phyloP scores from a whole-genome alignment of 2,888 invertebrate genomes.

The Notodonta dromedarius region DNA sequence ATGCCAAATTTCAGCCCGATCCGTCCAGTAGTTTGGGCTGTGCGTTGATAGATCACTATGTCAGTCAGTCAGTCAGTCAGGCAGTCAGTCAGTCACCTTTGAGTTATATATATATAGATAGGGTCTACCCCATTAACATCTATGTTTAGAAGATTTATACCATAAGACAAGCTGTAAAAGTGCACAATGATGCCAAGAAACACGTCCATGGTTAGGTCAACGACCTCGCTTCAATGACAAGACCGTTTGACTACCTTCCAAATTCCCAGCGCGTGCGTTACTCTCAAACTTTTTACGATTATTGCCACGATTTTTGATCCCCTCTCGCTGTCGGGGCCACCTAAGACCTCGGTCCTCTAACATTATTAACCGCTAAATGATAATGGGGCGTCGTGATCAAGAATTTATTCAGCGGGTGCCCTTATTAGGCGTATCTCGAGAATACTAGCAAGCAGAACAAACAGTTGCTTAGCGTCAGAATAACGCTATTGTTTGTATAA shows the following conservation, averaged over 20 bases:
- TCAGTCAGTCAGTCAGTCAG: no score
- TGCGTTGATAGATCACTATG: no score
- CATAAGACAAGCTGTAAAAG: neutral
- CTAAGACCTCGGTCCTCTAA: constrained; percentile 63
- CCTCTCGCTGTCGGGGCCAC: constrained; percentile 60
- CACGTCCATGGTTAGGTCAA: constrained; percentile 41
- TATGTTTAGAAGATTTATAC: no score
- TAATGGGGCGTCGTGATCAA: constrained; percentile 68
- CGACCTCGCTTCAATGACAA: constrained; percentile 59
- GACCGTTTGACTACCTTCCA: constrained; percentile 66
- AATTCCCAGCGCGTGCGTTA: constrained; percentile 74
- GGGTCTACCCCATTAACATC: no score
- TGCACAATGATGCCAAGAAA: constrained; percentile 42
- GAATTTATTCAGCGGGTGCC: constrained; percentile 58
- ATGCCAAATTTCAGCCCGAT: no score
- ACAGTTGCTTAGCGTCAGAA: constrained; percentile 37
- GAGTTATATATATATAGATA: no score
- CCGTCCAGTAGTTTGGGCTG: no score
- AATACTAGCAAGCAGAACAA: constrained; percentile 30
- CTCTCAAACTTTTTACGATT: constrained; percentile 79
- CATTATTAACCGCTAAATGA: constrained; percentile 78
- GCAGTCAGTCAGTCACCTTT: no score
- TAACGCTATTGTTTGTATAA: constrained; percentile 39
- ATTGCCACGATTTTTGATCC: constrained; percentile 77
- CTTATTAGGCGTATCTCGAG: constrained; percentile 47